phyloP scores from a whole-genome alignment of 2,113 vertebrate genomes.

The Chaetorhynchus papuensis region DNA sequence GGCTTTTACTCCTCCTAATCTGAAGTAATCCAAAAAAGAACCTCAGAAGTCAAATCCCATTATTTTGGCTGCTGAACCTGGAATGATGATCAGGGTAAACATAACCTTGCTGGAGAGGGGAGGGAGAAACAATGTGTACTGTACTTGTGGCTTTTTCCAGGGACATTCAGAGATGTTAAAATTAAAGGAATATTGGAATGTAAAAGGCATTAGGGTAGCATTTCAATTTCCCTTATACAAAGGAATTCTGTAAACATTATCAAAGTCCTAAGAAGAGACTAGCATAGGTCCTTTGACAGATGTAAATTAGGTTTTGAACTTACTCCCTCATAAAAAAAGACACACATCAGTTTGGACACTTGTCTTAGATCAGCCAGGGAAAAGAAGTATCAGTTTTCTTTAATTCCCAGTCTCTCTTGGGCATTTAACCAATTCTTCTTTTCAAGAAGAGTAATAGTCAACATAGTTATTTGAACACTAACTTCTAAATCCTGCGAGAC shows the following conservation, averaged over 20 bases:
- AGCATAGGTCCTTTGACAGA: neutral
- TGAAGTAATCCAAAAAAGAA: neutral
- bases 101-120: neutral
- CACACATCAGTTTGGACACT: neutral
- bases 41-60: neutral
- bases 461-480: neutral
- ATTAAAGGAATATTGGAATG: neutral
- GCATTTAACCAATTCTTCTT: neutral
- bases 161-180: neutral
- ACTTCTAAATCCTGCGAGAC: neutral
- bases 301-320: neutral
- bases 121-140: neutral
- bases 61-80: neutral
- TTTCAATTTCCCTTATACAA: neutral
- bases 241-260: constrained; percentile 9
- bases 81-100: neutral
- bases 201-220: neutral
- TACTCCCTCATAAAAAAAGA: neutral
- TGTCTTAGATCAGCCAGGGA: neutral
- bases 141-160: neutral
- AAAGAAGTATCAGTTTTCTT: neutral
- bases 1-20: neutral
- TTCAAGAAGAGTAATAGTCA: neutral
- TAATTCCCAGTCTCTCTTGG: neutral
- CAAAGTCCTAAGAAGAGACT: neutral